phyloP scores from a whole-genome alignment of 1,140 invertebrate species.

The Papilio machaon region DNA sequence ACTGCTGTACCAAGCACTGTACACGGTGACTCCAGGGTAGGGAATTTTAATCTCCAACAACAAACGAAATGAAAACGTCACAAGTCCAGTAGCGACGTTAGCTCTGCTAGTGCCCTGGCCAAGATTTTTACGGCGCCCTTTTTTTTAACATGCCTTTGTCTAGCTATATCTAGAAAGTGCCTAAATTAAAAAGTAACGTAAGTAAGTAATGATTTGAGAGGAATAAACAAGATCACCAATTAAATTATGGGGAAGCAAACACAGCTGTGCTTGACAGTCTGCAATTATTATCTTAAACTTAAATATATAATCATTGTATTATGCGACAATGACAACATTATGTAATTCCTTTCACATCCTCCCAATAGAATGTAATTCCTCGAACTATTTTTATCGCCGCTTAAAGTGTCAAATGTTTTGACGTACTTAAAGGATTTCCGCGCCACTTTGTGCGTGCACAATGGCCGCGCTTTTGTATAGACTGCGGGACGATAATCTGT shows the following conservation, averaged over 20 bases:
- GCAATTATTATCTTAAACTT: neutral
- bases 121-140: no score
- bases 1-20: neutral
- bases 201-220: neutral
- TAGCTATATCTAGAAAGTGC: no score
- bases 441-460: slow-evolving; percentile 13
- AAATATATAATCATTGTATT: neutral
- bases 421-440: slow-evolving; percentile 48
- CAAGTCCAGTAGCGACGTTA: no score
- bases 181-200: no score
- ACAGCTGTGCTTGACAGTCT: neutral
- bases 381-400: slow-evolving; percentile 11
- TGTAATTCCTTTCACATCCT: neutral
- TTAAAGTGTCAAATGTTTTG: slow-evolving; percentile 52
- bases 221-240: neutral
- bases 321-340: slow-evolving; percentile 3
- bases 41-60: neutral
- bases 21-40: neutral
- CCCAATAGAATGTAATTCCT: neutral
- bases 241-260: neutral
- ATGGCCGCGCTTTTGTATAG: slow-evolving; percentile 15
- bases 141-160: no score
- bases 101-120: no score
- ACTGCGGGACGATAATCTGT: neutral
- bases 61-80: neutral